phyloP scores from a whole-genome alignment of 2,888 invertebrate genomes.

The Trichopoda pennipes region DNA sequence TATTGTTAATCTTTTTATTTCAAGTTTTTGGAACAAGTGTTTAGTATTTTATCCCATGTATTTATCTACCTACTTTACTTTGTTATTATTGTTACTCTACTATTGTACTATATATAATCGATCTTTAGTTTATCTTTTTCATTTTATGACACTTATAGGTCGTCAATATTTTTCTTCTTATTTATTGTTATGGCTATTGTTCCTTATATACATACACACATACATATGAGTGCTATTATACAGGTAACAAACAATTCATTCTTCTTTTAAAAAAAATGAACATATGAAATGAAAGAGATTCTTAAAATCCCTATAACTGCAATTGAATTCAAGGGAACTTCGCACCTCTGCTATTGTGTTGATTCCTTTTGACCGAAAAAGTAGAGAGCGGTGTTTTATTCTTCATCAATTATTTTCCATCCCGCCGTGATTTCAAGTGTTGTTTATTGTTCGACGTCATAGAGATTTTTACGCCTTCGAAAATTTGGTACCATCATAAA shows the following conservation, averaged over 20 bases:
- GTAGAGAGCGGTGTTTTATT: slow-evolving; percentile 35
- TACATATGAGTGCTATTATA: background rate
- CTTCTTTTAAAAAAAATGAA: slow-evolving; percentile 30
- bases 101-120: slow-evolving; percentile 43
- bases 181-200: slow-evolving; percentile 36
- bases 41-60: slow-evolving; percentile 41
- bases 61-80: slow-evolving; percentile 52
- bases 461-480: slow-evolving; percentile 72
- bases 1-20: slow-evolving; percentile 16
- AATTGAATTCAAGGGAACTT: slow-evolving; percentile 64
- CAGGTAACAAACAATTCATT: slow-evolving; percentile 62
- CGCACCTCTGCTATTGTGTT: slow-evolving; percentile 59
- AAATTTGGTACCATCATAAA: slow-evolving; percentile 58
- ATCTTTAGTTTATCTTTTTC: slow-evolving; percentile 55
- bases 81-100: slow-evolving; percentile 13
- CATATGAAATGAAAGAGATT: slow-evolving; percentile 49
- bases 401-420: slow-evolving; percentile 67
- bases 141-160: slow-evolving; percentile 64
- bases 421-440: slow-evolving; percentile 73
- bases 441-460: slow-evolving; percentile 72
- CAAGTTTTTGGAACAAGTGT: slow-evolving; percentile 61
- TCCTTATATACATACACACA: background rate
- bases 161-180: slow-evolving; percentile 24
- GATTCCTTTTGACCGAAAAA: slow-evolving; percentile 4
- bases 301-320: slow-evolving; percentile 51